Evolutionary conservation across 2,888 invertebrate species (phyloP), one percentile per base, ranked within the genome.

Genomic region (Epistrophella euchroma): DNA sequence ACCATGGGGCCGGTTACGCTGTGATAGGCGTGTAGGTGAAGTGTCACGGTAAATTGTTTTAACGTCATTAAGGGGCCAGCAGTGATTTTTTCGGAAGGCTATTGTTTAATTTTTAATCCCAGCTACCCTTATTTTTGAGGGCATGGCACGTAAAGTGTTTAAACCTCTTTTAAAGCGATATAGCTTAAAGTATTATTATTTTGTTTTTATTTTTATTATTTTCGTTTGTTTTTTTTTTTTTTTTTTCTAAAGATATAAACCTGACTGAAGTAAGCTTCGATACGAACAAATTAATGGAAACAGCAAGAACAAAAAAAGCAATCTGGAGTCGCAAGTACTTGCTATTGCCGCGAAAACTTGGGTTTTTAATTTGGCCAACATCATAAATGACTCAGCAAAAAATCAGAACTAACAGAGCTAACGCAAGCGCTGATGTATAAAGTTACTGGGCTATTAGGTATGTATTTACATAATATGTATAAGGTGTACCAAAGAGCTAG

Each of bases 41-140:
- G 81, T 85, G 85, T 85, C 85, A 85, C 76, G 76, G 55, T 73
- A 86, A 86, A 86, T 86, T 86, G 86, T 86, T 86, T 86, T 86
- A 86, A 86, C 66, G 60, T 82, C 73, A 82, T 82, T 73, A 86
- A 82, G 77, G 43, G 86, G 73, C 73, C 47, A 74, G 73, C 86
- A 81, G 74, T 82, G 86, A 86, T 86, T 86, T 82, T 82, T 86
- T 78, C 74, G 37, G 45, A 52, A 58, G 81, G 52, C 70, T 82
- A 52, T 82, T 86, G 77, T 82, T 86, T 58, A 86, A 86, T 82
- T 74, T 86, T 86, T 86, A 78, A 86, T 86, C 71, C 50, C 43
- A 28, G 45, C 73, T 62, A 37, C 55, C 74, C 64, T 56, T 60
- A 17, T 28, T 76, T 62, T 43, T 19, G 64, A 28, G 28, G 28